These are phyloP conservation scores for Turritopsis dohrnii DNA, from an alignment of 30 jellyfish, hydroid and myxozoan genomes.

Conservation along the genomic window DNA sequence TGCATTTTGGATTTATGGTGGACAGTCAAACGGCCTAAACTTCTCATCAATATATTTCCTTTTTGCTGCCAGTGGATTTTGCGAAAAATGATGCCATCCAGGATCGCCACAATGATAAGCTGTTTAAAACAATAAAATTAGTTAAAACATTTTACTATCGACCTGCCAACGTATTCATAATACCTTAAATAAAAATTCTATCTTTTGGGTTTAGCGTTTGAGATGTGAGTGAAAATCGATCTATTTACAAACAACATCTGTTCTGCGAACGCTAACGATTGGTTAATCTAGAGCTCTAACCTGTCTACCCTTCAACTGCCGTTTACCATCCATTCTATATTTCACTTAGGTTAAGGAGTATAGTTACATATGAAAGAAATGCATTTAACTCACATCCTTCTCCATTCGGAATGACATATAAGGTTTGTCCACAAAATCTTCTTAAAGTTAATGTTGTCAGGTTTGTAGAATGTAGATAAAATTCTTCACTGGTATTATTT, in stretches of 20 bases:
- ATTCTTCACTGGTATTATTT: not conserved
- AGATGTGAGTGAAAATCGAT: too few relatives aligned
- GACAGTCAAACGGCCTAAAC: conserved; percentile 22
- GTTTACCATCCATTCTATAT: too few relatives aligned
- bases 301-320: too few relatives aligned
- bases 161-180: not conserved
- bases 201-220: too few relatives aligned
- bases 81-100: not conserved
- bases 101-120: conserved; percentile 9
- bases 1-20: too few relatives aligned
- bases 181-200: too few relatives aligned
- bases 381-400: conserved; percentile 4
- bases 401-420: not conserved
- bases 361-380: too few relatives aligned
- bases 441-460: conserved; percentile 7
- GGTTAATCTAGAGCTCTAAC: too few relatives aligned
- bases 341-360: too few relatives aligned
- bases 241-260: too few relatives aligned
- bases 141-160: not conserved
- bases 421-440: conserved; percentile 11
- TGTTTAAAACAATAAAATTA: not conserved
- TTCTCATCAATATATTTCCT: conserved; percentile 13
- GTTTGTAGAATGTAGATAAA: conserved; percentile 17
- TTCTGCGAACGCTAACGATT: too few relatives aligned
- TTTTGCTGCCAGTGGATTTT: not conserved